These are phyloP conservation scores for Chunga burmeisteri DNA, from an alignment of 2,113 vertebrate genomes.

Conservation along the genomic window DNA sequence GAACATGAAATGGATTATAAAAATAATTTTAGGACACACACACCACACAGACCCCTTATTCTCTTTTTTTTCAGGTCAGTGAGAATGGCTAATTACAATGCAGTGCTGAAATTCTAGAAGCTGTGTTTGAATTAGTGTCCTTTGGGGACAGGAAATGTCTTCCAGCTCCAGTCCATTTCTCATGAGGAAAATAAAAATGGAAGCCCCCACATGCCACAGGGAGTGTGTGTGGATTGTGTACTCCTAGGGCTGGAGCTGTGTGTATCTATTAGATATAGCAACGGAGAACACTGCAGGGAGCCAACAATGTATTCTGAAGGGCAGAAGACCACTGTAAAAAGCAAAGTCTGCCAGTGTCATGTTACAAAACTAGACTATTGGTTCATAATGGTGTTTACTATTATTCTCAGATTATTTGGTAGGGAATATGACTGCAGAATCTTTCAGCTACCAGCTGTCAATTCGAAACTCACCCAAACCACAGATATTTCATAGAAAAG, in stretches of 20 bases:
- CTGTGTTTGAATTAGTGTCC: background rate
- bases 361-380: accelerated
- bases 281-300: background rate
- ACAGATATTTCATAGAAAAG: background rate
- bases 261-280: slow-evolving; percentile 15
- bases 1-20: background rate
- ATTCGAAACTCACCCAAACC: background rate
- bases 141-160: slow-evolving; percentile 38
- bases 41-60: background rate
- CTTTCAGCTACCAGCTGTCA: background rate
- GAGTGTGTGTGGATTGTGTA: background rate
- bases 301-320: background rate
- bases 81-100: background rate
- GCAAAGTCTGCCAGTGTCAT: background rate
- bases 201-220: background rate
- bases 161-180: background rate
- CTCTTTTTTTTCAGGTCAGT: background rate
- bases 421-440: background rate
- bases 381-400: background rate
- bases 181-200: slow-evolving; percentile 49
- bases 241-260: background rate
- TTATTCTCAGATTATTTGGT: background rate
- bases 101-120: slow-evolving; percentile 34
- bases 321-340: background rate
- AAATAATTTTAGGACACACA: background rate